Evolutionary conservation across 2,797 vertebrate species (phyloP), one percentile per base, ranked within the genome.

Genomic region (Microctenopoma stevenorrisi): DNA sequence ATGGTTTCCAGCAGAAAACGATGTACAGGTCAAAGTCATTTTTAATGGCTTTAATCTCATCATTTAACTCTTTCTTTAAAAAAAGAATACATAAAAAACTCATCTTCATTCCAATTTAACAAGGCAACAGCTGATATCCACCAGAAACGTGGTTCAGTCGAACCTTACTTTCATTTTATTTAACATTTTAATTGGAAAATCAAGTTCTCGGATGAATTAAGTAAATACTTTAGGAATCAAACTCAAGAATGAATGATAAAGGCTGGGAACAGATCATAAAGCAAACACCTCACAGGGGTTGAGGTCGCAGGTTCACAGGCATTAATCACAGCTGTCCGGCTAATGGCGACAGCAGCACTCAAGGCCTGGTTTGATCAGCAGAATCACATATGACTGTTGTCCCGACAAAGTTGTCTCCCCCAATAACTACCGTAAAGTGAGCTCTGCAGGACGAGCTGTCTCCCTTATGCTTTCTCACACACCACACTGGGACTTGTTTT

Each of bases 311-410:
- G 89, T 89, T 92, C 87, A 82, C 79, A 56, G 76, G 89, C 93
- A 94, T 94, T 93, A 94, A 94, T 94, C 93, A 93, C 88, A 85
- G 89, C 91, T 92, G 93, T 93, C 92, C 81, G 0, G 83, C 83
- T 92, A 93, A 94, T 92, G 86, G 88, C 50, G 91, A 90, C 90
- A 83, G 88, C 86, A 76, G 68, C 88, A 73, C 86, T 90, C 54
- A 12, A 33, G 75, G 63, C 64, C 53, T 7, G 81, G 91, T 84
- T 92, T 94, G 92, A 94, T 94, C 94, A 89, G 72, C 77, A 16
- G 38, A 87, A 93, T 90, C 78, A 8, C 88, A 86, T 90, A 78
- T 92, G 91, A 93, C 93, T 86, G 80, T 82, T 70, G 79, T 93
- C 86, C 85, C 26, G 50, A 86, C 87, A 72, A 89, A 89, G 85